Evolutionary conservation across 2,797 vertebrate species (phyloP).

Genomic region (Melanotaenia maccullochi): DNA sequence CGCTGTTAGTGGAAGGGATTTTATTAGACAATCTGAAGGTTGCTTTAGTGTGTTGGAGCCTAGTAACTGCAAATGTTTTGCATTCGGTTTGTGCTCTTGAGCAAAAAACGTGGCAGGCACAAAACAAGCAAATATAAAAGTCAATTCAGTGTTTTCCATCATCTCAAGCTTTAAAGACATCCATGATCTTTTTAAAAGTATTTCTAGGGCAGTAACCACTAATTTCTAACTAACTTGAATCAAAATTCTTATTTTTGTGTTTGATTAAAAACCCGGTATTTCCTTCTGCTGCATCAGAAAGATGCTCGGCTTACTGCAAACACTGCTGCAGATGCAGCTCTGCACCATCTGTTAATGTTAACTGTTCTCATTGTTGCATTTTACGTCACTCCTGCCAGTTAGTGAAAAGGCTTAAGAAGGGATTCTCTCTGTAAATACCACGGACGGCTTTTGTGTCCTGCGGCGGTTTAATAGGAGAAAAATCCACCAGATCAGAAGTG

Average conservation of each 20-base stretch:
- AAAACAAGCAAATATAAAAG: not conserved
- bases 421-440: conserved; percentile 36
- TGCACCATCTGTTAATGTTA: conserved; percentile 28
- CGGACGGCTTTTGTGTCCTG: conserved; percentile 33
- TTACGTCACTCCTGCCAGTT: conserved; percentile 36
- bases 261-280: not conserved
- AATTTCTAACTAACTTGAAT: not conserved
- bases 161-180: too few relatives aligned
- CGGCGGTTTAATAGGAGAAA: conserved; percentile 24
- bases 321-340: not conserved
- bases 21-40: not conserved
- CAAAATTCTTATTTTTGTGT: not conserved
- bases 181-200: not conserved
- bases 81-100: too few relatives aligned
- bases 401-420: conserved; percentile 54
- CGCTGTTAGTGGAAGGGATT: not conserved
- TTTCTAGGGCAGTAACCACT: not conserved
- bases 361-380: conserved; percentile 29
- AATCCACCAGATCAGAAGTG: conserved; percentile 17
- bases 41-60: not conserved
- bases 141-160: too few relatives aligned
- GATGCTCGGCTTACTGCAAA: too few relatives aligned
- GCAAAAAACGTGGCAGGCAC: too few relatives aligned
- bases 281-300: not conserved
- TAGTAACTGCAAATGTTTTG: not conserved